phyloP scores from a whole-genome alignment of 2,113 vertebrate species.

The Myxocyprinus asiaticus region DNA sequence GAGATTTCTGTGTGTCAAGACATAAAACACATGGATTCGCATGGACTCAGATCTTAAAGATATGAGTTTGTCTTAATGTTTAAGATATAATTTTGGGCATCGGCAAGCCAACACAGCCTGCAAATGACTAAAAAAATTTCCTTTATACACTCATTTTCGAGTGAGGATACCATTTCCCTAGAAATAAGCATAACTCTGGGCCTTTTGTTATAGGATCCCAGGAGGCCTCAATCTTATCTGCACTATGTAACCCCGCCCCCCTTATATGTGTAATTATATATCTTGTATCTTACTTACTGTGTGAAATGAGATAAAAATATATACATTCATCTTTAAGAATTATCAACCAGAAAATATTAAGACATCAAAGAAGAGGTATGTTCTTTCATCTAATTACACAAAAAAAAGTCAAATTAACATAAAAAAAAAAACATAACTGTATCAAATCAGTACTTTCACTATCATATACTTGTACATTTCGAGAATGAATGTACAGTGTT shows the following conservation, averaged over 20 bases:
- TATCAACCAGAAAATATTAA: too few relatives aligned
- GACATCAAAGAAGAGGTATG: too few relatives aligned
- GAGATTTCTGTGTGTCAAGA: neutral
- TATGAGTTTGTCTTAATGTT: too few relatives aligned
- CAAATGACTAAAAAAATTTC: neutral
- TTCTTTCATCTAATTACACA: neutral
- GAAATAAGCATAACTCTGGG: neutral
- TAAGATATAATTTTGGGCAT: too few relatives aligned
- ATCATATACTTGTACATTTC: too few relatives aligned
- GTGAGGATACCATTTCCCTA: neutral
- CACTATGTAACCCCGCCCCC: neutral
- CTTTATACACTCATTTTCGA: neutral
- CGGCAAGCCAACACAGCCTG: too few relatives aligned
- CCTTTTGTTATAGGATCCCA: neutral
- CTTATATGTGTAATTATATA: neutral
- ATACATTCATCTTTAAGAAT: too few relatives aligned
- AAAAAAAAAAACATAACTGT: too few relatives aligned
- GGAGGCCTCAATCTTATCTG: neutral
- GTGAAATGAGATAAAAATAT: too few relatives aligned
- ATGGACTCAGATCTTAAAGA: neutral
- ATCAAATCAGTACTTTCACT: too few relatives aligned
- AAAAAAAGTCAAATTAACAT: neutral
- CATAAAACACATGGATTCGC: neutral
- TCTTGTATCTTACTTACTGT: neutral
- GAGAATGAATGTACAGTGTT: too few relatives aligned